A percentile compares a stretch with the other conserved stretches of the same genome.
Conservation (phyloP, 2,113 vertebrate genomes). For the Rhabdomys dilectus region DNA sequence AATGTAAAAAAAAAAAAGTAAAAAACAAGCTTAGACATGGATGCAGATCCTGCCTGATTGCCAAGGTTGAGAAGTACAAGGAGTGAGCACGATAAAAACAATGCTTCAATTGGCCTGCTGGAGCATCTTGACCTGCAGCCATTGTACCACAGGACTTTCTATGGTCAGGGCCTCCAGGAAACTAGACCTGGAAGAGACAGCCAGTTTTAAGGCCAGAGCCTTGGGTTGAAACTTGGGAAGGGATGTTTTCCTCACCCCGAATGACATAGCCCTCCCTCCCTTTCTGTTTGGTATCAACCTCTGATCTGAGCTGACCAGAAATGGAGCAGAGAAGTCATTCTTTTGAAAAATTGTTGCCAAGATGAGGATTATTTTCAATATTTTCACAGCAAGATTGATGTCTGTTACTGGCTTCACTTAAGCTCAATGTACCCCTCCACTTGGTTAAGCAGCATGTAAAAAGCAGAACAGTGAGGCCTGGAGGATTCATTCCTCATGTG, state of each 20-base stretch:
- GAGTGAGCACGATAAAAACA: not conserved
- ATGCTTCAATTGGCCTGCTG: not conserved
- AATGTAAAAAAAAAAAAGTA: slow-evolving; percentile 44
- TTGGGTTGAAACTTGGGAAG: slow-evolving; percentile 43
- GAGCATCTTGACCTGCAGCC: not conserved
- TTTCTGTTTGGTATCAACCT: not conserved
- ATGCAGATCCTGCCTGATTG: not conserved
- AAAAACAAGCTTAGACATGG: not conserved
- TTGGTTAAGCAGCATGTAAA: not conserved
- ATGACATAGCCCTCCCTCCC: not conserved
- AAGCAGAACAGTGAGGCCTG: not conserved
- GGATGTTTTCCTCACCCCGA: not conserved
- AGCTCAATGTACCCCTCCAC: not conserved
- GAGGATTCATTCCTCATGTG: not conserved
- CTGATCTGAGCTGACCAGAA: not conserved
- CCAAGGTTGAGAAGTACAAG: not conserved
- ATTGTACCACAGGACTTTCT: not conserved
- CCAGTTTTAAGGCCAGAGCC: slow-evolving; percentile 30
- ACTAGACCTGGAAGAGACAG: not conserved
- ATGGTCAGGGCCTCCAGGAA: not conserved
- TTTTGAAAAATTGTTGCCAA: not conserved
- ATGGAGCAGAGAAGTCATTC: not conserved
- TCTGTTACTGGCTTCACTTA: not conserved
- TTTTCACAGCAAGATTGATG: slow-evolving; percentile 13
- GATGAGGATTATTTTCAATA: slow-evolving; percentile 7